Evolutionary conservation across 2,888 invertebrate species (phyloP), one percentile per base, ranked within the genome.

Genomic region (Plebejus anna): DNA sequence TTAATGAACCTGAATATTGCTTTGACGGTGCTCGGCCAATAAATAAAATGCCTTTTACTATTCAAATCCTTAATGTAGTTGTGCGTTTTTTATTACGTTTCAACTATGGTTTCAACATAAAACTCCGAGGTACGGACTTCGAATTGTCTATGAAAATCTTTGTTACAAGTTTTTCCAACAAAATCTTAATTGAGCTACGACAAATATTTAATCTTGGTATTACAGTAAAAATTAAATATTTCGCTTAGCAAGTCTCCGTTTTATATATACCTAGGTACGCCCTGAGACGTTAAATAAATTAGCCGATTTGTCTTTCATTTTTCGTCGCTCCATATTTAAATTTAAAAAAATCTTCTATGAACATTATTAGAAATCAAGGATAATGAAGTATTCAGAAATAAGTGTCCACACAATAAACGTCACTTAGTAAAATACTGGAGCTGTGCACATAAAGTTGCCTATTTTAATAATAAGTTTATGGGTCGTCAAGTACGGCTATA

Each of bases 1-100:
- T 89, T 89, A 89, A 92, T 90, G 88, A 86, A 83, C 82, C 83
- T 82, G 82, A 87, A 89, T 88, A 88, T 87, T 83, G 76, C 77
- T 78, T 80, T 75, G 76, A 77, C 76, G 76, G 76, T 76, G 13
- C 70, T n/a, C 57, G 73, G 51, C 13, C 32, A 51, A 22, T 38
- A 72, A 73, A 51, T 73, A 73, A 73, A 73, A 55, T 55, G 55
- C 36, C 16, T 4, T 55, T 32, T 7, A 32, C 73, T 73, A 73
- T 73, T 73, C 51, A 55, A 73, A 73, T 16, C 32, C 9, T 61
- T 11, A 61, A 61, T 61, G 61, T 16, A 66, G 11, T 66, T 66
- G 4, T 32, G 32, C 66, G 13, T 36, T 66, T 66, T 61, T 66
- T 36, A 36, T 66, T 66, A 66, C 66, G 66, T 72, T 47, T 55